A percentile compares a stretch with the other conserved stretches of the same genome.
Conservation (phyloP, 2,888 invertebrate species). For the Tipula unca region DNA sequence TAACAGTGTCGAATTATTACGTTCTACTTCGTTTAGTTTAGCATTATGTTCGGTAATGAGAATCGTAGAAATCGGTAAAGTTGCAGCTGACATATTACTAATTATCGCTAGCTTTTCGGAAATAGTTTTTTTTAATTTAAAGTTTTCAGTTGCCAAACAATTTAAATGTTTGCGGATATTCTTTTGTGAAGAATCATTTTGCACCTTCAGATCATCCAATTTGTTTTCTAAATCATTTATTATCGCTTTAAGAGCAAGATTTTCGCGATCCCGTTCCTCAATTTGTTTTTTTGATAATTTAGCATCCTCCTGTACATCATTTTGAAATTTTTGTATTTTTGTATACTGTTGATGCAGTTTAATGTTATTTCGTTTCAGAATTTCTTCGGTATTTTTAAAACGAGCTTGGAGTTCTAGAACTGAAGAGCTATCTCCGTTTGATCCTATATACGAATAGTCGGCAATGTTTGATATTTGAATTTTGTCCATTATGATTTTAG, state of each 20-base stretch:
- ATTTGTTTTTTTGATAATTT: neutral
- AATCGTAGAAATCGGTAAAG: neutral
- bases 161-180: neutral
- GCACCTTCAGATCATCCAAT: neutral
- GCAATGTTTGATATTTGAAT: neutral
- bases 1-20: no score
- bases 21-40: neutral
- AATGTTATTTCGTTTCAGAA: neutral
- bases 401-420: neutral
- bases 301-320: neutral
- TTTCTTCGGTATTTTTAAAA: neutral
- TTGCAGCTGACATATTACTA: neutral
- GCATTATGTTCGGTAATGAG: neutral
- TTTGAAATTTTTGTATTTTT: neutral
- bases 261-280: neutral
- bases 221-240: neutral
- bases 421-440: neutral
- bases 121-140: conserved; percentile 1
- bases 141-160: neutral
- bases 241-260: neutral
- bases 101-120: neutral
- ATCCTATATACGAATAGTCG: neutral
- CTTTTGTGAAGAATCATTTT: neutral
- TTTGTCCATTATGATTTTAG: neutral
- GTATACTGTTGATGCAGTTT: neutral